Percentiles rank a stretch among this genome's conserved stretches.
Evolutionary conservation across 1,140 invertebrate genomes (phyloP).

Genomic region (Oreohelix idahoensis): DNA sequence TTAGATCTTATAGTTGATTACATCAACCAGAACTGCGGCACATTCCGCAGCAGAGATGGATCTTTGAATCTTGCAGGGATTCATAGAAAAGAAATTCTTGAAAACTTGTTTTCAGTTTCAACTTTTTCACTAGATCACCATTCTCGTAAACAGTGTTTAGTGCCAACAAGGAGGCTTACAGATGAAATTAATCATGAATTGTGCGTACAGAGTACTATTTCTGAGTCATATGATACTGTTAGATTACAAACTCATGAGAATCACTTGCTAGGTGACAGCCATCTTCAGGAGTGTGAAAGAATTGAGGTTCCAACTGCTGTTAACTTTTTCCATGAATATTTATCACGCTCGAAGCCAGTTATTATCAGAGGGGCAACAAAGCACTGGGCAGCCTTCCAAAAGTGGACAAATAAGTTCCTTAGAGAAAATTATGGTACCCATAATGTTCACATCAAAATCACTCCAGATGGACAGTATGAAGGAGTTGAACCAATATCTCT

Average conservation of each 20-base stretch:
- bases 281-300: constrained; percentile 57
- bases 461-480: constrained; percentile 67
- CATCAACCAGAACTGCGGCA: constrained; percentile 57
- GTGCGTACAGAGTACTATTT: not conserved
- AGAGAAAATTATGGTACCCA: constrained; percentile 54
- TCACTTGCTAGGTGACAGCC: constrained; percentile 20
- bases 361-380: constrained; percentile 60
- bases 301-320: constrained; percentile 48
- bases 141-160: constrained; percentile 36
- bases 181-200: not conserved
- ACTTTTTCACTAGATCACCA: constrained; percentile 38
- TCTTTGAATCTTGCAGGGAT: constrained; percentile 51
- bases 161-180: constrained; percentile 23
- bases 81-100: constrained; percentile 56
- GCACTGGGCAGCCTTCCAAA: constrained; percentile 61
- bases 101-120: constrained; percentile 48
- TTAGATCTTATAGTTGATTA: constrained; percentile 47
- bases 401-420: constrained; percentile 67
- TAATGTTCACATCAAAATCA: constrained; percentile 66
- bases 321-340: constrained; percentile 64
- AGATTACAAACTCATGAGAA: constrained; percentile 15
- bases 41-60: constrained; percentile 52
- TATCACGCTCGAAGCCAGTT: constrained; percentile 66
- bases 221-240: not conserved
- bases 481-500: constrained; percentile 61